Evolutionary conservation across 2,113 vertebrate genomes (phyloP).

Genomic region (Furnarius figulus): DNA sequence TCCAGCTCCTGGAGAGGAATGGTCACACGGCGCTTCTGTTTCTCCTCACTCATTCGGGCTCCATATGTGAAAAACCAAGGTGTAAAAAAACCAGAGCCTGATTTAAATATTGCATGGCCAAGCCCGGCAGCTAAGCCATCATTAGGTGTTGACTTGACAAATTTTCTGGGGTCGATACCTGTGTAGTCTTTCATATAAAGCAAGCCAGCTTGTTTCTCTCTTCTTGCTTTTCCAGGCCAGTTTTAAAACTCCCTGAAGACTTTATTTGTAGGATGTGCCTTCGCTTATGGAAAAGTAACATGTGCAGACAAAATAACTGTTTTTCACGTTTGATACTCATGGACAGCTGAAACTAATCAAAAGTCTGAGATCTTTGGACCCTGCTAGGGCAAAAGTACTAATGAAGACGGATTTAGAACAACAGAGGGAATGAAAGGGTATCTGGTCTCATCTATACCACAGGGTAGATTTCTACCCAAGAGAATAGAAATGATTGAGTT

Average conservation of each 20-base stretch:
- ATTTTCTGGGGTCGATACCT: slow-evolving; percentile 47
- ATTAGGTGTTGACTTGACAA: slow-evolving; percentile 57
- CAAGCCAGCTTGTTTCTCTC: slow-evolving; percentile 34
- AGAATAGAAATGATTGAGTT: neutral
- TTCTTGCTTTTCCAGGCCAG: neutral
- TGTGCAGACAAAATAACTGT: slow-evolving; percentile 19
- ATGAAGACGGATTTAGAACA: neutral
- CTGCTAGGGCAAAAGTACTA: neutral
- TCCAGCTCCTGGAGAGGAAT: neutral
- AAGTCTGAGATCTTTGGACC: neutral
- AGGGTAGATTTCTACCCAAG: neutral
- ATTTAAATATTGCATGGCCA: slow-evolving; percentile 7
- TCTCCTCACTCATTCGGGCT: neutral
- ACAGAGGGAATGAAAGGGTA: neutral
- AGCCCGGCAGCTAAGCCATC: slow-evolving; percentile 34
- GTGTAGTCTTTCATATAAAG: neutral
- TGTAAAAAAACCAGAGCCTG: neutral
- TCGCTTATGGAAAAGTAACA: neutral
- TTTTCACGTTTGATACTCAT: neutral
- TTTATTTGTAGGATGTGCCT: slow-evolving; percentile 31
- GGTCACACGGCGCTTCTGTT: neutral
- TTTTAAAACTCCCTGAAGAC: slow-evolving; percentile 41
- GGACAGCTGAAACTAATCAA: slow-evolving; percentile 46
- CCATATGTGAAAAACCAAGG: slow-evolving; percentile 5
- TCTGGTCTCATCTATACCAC: neutral